Evolutionary conservation across 2,888 invertebrate species (phyloP), one percentile per base, ranked within the genome.

Genomic region (Aspidiotus destructor): DNA sequence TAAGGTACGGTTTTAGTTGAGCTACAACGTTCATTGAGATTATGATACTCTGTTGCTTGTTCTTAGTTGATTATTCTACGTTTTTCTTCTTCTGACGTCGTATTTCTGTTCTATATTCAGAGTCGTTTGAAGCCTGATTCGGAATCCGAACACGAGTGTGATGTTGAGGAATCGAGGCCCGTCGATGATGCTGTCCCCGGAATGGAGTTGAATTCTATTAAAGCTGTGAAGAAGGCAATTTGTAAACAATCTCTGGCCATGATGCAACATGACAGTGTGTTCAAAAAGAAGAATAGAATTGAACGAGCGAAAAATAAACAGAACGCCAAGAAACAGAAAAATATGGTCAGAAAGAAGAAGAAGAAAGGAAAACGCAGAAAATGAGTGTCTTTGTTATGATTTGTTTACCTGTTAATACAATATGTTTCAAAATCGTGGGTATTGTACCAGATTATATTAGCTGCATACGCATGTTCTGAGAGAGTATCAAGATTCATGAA

Each of bases 231-330:
- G 74, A 85, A 80, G 73, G 78, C 84, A 71, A 80, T 88, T 9
- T 87, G 87, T 74, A 84, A 84, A 72, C 84, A 86, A 75, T 87
- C 88, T 0, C 81, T 86, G 0, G 86, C 86, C 74, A 85, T 85
- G 75, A 81, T 89, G 15, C 84, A 88, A 74, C 86, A 87, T 72
- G 90, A 88, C 75, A 89, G 87, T 81, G 83, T 84, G 0, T 89
- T 86, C 74, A 85, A 87, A 79, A 83, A 82, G 78, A 89, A 90
- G 75, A 85, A 84, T 73, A 85, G 84, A 76, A 74, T 88, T 41
- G 73, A 75, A 62, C 71, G 71, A 42, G 71, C 72, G 41, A 75
- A 74, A 69, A 88, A 88, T 75, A 85, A 82, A 73, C 89, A 87
- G 76, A 85, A 85, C 75, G 81, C 85, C 8, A 48, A 57, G 6